These are phyloP conservation scores for Zosterops japonicus DNA, from an alignment of 2,113 vertebrate genomes.

Conservation along the genomic window DNA sequence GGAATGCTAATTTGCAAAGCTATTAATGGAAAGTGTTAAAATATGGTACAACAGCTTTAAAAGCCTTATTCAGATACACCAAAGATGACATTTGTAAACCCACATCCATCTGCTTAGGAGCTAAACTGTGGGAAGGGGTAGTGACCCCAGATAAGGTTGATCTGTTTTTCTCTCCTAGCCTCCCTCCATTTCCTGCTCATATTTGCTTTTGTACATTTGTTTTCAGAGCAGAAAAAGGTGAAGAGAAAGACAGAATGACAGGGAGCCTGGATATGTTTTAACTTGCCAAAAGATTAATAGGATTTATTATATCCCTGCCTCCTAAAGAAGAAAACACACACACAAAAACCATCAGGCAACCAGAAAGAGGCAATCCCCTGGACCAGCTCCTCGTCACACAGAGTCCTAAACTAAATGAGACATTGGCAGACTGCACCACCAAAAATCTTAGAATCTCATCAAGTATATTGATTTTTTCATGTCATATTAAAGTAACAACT, in stretches of 20 bases:
- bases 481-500: background rate
- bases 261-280: constrained; percentile 12
- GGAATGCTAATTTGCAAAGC: constrained; percentile 25
- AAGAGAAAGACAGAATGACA: constrained; percentile 8
- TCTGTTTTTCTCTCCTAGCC: constrained; percentile 29
- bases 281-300: constrained; percentile 1
- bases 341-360: background rate
- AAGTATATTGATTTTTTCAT: background rate
- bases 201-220: constrained; percentile 7
- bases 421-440: background rate
- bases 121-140: constrained; percentile 56
- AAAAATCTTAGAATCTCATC: background rate
- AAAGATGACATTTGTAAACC: constrained; percentile 30
- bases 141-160: constrained; percentile 30
- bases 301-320: background rate
- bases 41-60: constrained; percentile 32
- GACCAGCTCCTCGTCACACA: background rate
- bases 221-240: constrained; percentile 8
- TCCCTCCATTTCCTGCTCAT: constrained; percentile 16
- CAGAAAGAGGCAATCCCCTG: background rate
- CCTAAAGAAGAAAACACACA: background rate
- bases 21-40: constrained; percentile 57
- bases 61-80: constrained; percentile 27
- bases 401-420: background rate
- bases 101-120: constrained; percentile 62